Conservation (phyloP, 1,140 invertebrate genomes). For the Drosophila sucinea region DNA sequence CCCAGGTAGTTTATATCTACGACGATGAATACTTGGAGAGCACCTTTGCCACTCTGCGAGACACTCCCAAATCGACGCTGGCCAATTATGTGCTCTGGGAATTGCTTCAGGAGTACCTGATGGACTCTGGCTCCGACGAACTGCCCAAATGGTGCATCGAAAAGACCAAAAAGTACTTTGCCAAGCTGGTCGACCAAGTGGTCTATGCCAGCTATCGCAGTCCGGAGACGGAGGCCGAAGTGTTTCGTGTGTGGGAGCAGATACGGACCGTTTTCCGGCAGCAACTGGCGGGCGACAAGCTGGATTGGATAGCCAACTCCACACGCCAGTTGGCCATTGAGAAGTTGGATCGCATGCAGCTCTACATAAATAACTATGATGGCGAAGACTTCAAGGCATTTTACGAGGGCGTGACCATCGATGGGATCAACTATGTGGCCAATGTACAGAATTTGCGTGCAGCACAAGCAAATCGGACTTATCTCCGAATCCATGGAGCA, state of each 20-base stretch:
- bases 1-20: conserved; percentile 50
- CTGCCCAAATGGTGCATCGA: conserved; percentile 51
- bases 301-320: conserved; percentile 65
- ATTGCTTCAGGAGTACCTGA: conserved; percentile 53
- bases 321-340: conserved; percentile 59
- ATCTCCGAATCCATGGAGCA: conserved; percentile 15
- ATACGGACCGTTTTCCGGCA: conserved; percentile 49
- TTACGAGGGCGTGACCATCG: conserved; percentile 45
- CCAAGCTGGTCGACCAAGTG: conserved; percentile 55
- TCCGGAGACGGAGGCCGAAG: conserved; percentile 43
- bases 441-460: conserved; percentile 60
- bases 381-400: conserved; percentile 49
- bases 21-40: conserved; percentile 32
- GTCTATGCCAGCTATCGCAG: conserved; percentile 59
- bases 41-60: conserved; percentile 18
- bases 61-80: conserved; percentile 24
- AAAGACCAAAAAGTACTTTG: conserved; percentile 60
- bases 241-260: conserved; percentile 58
- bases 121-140: conserved; percentile 1
- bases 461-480: conserved; percentile 19
- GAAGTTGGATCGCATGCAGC: conserved; percentile 62
- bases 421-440: conserved; percentile 53
- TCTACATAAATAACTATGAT: conserved; percentile 68
- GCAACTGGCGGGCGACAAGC: conserved; percentile 58
- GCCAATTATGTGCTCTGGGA: conserved; percentile 64